A percentile compares a stretch with the other conserved stretches of the same genome.
Evolutionary conservation across 2,888 invertebrate genomes (phyloP).

Genomic region (Pammene aurita): DNA sequence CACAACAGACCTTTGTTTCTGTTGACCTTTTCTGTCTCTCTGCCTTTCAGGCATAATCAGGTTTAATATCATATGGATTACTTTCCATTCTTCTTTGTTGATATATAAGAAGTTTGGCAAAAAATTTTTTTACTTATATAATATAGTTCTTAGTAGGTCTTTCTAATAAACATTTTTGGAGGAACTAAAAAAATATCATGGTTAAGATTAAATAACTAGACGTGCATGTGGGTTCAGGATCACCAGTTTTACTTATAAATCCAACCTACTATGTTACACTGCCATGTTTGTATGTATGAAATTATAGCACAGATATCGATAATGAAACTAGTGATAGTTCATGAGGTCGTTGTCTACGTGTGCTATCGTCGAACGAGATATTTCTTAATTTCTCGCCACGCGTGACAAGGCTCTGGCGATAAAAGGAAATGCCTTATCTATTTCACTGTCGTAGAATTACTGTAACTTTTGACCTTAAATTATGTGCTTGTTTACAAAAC

Average conservation of each 20-base stretch:
- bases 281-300: background rate
- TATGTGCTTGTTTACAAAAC: background rate
- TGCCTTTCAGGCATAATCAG: constrained; percentile 10
- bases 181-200: too few relatives aligned
- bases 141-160: too few relatives aligned
- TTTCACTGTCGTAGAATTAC: background rate
- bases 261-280: too few relatives aligned
- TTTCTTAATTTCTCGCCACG: constrained; percentile 27
- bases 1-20: constrained; percentile 16
- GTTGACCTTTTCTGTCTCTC: constrained; percentile 21
- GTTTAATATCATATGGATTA: constrained; percentile 14
- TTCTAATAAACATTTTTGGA: too few relatives aligned
- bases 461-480: background rate
- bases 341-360: constrained; percentile 23
- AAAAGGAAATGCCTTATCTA: constrained; percentile 22
- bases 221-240: too few relatives aligned
- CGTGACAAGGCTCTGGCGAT: constrained; percentile 24
- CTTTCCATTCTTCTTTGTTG: background rate
- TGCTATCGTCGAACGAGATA: constrained; percentile 13
- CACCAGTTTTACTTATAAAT: too few relatives aligned
- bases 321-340: background rate
- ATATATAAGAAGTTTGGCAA: too few relatives aligned
- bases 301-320: constrained; percentile 2
- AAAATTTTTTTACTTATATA: too few relatives aligned
- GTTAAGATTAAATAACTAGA: too few relatives aligned